A percentile compares a stretch with the other conserved stretches of the same genome.
Conservation (phyloP, 2,113 vertebrate species). For the Mustelus asterias region DNA sequence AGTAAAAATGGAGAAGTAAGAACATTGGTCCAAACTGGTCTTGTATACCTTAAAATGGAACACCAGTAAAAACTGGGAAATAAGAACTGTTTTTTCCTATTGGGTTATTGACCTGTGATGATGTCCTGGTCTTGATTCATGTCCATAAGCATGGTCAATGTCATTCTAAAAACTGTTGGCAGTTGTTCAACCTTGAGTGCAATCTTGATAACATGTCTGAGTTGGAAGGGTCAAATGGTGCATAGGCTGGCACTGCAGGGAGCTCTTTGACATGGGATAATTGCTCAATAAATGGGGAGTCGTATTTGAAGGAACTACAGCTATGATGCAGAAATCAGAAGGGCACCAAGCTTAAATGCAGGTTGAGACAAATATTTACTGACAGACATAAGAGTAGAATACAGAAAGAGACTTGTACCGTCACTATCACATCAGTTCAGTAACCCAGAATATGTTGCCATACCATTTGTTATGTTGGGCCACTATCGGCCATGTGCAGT, state of each 20-base stretch:
- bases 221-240: too few species aligned
- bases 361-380: not conserved
- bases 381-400: not conserved
- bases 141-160: not conserved
- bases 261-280: not conserved
- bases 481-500: not conserved
- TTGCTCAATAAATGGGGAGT: not conserved
- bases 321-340: not conserved
- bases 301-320: not conserved
- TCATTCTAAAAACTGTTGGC: too few species aligned
- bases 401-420: not conserved
- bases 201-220: too few species aligned
- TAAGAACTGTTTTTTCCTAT: too few species aligned
- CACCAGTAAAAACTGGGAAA: too few species aligned
- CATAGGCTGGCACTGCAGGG: too few species aligned
- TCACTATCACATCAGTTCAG: not conserved
- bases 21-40: too few species aligned
- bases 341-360: not conserved
- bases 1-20: too few species aligned
- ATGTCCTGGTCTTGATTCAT: not conserved
- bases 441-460: not conserved
- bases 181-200: too few species aligned
- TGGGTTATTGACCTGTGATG: not conserved
- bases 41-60: too few species aligned
- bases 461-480: not conserved